Percentiles rank a stretch among this genome's conserved stretches.
phyloP scores from a whole-genome alignment of 2,113 vertebrate species.

The Hymenochirus boettgeri region DNA sequence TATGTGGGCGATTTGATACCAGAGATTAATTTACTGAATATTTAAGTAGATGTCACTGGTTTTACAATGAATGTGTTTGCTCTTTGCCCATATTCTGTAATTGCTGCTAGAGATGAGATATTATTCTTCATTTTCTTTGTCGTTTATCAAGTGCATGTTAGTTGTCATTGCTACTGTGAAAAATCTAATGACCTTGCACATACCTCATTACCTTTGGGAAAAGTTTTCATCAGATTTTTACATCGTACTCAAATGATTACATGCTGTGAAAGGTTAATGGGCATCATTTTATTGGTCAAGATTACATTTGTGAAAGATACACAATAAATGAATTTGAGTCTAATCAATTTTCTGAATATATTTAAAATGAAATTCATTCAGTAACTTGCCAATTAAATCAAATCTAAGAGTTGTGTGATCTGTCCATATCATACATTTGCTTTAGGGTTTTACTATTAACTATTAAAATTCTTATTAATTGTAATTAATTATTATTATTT shows the following conservation, averaged over 20 bases:
- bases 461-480: too few species aligned
- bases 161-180: conserved; percentile 54
- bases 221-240: conserved; percentile 6
- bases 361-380: background rate
- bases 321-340: background rate
- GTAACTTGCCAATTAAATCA: too few species aligned
- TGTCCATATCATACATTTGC: too few species aligned
- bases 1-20: conserved; percentile 39
- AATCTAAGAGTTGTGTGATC: too few species aligned
- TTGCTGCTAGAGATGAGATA: conserved; percentile 64
- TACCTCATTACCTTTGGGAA: conserved; percentile 26
- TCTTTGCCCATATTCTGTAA: conserved; percentile 56
- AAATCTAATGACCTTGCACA: conserved; percentile 55
- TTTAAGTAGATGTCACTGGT: conserved; percentile 52
- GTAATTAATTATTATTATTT: too few species aligned
- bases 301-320: conserved; percentile 36
- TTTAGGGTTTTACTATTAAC: too few species aligned
- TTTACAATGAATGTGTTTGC: conserved; percentile 60
- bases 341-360: background rate
- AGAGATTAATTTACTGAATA: conserved; percentile 60
- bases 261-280: conserved; percentile 3
- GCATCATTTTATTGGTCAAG: background rate
- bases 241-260: conserved; percentile 15
- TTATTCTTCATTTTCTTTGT: conserved; percentile 67
- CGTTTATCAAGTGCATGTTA: conserved; percentile 57